A percentile compares a stretch with the other conserved stretches of the same genome.
phyloP scores from a whole-genome alignment of 2,888 invertebrate genomes.

The Maniola hyperantus region DNA sequence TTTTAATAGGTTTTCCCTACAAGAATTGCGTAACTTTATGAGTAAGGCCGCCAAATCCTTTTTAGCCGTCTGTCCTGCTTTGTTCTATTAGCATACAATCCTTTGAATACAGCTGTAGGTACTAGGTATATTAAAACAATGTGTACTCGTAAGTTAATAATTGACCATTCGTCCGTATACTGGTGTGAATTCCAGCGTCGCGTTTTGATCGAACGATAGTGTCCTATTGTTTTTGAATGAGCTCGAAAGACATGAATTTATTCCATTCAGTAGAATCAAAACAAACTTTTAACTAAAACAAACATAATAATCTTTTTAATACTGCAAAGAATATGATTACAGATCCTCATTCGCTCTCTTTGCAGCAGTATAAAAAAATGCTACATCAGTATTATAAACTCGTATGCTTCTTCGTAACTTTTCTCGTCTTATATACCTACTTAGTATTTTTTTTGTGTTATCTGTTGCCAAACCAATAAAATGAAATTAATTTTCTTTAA shows the following conservation, averaged over 20 bases:
- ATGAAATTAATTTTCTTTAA: too few species aligned
- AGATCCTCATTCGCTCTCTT: too few species aligned
- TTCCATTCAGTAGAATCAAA: conserved; percentile 7
- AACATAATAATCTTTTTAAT: too few species aligned
- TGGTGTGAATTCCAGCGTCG: conserved; percentile 33
- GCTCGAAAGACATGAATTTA: conserved; percentile 10
- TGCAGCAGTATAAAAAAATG: too few species aligned
- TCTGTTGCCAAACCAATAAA: too few species aligned
- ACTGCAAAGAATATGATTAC: too few species aligned
- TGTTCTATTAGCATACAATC: conserved; percentile 41
- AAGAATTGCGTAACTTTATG: conserved; percentile 33
- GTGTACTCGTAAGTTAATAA: conserved; percentile 31
- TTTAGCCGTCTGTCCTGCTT: conserved; percentile 36
- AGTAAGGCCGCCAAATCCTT: conserved; percentile 37
- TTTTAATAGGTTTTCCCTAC: conserved; percentile 32
- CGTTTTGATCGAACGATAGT: conserved; percentile 32
- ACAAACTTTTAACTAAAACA: background rate
- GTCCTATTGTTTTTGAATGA: conserved; percentile 26
- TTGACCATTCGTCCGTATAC: conserved; percentile 24
- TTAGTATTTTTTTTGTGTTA: too few species aligned
- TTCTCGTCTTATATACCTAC: too few species aligned
- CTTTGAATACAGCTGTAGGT: conserved; percentile 26
- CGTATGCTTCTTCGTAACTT: too few species aligned
- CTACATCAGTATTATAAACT: too few species aligned
- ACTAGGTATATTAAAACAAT: conserved; percentile 31